Percentiles rank a stretch among this genome's conserved stretches.
Evolutionary conservation across 2,113 vertebrate genomes (phyloP).

Genomic region (Crypturellus undulatus): DNA sequence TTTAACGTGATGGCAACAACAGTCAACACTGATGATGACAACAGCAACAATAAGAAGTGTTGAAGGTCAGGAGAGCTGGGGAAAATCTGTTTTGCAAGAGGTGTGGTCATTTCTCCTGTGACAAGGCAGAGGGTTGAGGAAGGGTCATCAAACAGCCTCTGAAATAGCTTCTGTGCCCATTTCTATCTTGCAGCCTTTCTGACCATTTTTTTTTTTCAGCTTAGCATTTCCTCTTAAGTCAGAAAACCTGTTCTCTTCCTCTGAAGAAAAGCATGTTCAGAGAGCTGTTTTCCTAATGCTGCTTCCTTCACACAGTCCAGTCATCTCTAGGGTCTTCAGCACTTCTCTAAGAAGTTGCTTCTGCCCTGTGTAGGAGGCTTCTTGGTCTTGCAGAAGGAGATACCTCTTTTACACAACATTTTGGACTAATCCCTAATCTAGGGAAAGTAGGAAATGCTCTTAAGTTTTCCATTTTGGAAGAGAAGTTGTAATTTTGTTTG

Average conservation of each 20-base stretch:
- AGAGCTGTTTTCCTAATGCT: background rate
- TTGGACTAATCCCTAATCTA: background rate
- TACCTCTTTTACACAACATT: background rate
- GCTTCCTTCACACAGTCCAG: background rate
- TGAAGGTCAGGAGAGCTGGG: background rate
- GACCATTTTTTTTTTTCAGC: background rate
- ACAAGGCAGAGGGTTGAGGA: background rate
- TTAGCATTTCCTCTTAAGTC: background rate
- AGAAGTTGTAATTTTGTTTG: background rate
- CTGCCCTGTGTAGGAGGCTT: rapidly evolving
- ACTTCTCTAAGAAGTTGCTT: background rate
- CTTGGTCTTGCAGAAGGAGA: background rate
- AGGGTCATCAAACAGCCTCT: background rate
- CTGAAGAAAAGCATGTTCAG: rapidly evolving
- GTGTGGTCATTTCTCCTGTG: rapidly evolving
- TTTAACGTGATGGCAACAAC: background rate
- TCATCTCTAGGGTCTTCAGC: background rate
- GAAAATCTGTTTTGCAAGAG: background rate
- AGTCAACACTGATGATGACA: background rate
- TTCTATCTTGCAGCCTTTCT: background rate
- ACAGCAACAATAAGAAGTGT: background rate
- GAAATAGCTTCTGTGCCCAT: background rate
- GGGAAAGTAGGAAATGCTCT: background rate
- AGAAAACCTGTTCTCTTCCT: background rate
- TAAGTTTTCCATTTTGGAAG: background rate